phyloP scores from a whole-genome alignment of 2,888 invertebrate species.

The Tromatobia lineatoria region DNA sequence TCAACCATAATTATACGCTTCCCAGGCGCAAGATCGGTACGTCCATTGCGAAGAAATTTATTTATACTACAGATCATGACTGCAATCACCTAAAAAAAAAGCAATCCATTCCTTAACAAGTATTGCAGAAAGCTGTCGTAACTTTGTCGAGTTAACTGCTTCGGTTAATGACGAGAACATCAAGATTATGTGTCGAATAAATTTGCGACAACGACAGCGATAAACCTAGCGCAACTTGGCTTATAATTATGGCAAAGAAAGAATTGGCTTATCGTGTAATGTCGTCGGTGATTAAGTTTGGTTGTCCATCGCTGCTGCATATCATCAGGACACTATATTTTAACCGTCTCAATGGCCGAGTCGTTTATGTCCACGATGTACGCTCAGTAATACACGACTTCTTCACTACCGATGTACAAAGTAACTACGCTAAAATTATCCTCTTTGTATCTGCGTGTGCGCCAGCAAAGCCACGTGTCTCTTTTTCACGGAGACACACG shows the following conservation, averaged over 20 bases:
- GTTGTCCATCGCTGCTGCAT: neutral
- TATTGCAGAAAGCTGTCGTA: neutral
- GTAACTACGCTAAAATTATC: constrained; percentile 22
- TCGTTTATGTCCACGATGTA: neutral
- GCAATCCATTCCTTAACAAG: neutral
- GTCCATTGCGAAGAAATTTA: neutral
- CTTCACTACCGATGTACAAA: constrained; percentile 10
- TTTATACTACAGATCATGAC: neutral
- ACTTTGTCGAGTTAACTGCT: neutral
- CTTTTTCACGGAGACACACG: constrained; percentile 22
- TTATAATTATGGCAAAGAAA: constrained; percentile 1
- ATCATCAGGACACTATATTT: neutral
- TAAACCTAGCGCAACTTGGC: neutral
- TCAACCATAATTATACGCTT: neutral
- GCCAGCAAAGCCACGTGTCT: constrained; percentile 10
- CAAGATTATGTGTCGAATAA: constrained; percentile 7
- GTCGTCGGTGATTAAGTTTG: neutral
- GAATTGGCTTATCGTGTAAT: neutral
- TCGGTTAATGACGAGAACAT: constrained; percentile 1
- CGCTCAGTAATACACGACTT: neutral
- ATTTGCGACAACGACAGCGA: constrained; percentile 20
- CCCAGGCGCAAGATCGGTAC: neutral
- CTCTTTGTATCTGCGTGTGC: neutral
- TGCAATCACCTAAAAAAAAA: neutral
- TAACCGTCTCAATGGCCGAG: neutral